Evolutionary conservation across 2,888 invertebrate genomes (phyloP).

Genomic region (Platycnemis pennipes): DNA sequence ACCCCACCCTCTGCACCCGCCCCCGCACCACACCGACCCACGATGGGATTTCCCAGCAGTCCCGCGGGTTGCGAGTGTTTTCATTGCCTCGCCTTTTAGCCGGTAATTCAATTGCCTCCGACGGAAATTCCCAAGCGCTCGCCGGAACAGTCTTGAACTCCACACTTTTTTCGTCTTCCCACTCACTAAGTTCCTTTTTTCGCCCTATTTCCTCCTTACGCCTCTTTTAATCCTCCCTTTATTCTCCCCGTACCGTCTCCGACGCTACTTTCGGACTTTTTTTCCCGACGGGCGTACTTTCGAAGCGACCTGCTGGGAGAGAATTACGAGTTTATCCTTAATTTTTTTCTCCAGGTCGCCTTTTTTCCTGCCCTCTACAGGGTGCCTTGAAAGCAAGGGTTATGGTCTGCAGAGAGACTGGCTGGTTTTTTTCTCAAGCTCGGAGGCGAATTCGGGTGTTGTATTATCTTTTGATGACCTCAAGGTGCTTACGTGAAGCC

Average conservation of each 20-base stretch:
- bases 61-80: not conserved
- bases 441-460: not conserved
- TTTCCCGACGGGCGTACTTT: not conserved
- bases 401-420: not conserved
- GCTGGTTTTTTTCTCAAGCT: not conserved
- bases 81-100: not conserved
- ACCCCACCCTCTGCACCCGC: not conserved
- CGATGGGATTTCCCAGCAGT: not conserved
- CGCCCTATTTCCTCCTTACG: not conserved
- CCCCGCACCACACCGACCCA: not conserved
- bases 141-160: not conserved
- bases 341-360: not conserved
- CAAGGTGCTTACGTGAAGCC: not conserved
- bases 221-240: not conserved
- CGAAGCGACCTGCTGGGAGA: not conserved
- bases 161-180: not conserved
- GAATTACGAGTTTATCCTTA: not conserved
- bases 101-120: conserved; percentile 36
- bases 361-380: not conserved
- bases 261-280: not conserved
- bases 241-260: not conserved
- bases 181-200: not conserved
- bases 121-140: conserved; percentile 9
- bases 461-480: not conserved
- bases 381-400: conserved; percentile 4